phyloP scores from a whole-genome alignment of 2,888 invertebrate species.

The Drosophila flavopinicola region DNA sequence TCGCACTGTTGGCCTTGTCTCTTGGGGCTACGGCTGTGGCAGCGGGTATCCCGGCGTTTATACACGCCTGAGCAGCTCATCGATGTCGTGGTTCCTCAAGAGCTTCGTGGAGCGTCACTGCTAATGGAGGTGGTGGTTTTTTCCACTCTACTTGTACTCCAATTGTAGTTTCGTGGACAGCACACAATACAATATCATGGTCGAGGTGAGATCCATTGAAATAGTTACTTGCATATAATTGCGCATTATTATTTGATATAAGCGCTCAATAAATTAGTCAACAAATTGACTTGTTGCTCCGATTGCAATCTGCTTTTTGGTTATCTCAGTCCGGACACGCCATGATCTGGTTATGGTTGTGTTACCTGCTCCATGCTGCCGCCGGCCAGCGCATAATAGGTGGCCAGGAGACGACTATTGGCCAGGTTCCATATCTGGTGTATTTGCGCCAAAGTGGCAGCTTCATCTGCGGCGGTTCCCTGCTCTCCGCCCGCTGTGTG shows the following conservation, averaged over 20 bases:
- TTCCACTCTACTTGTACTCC: neutral
- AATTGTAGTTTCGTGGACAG: constrained; percentile 9
- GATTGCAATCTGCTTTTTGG: neutral
- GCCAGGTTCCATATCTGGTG: constrained; percentile 76
- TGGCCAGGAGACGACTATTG: constrained; percentile 69
- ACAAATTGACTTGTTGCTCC: neutral
- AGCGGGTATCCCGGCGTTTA: constrained; percentile 90
- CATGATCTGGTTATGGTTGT: constrained; percentile 46
- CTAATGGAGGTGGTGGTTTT: neutral
- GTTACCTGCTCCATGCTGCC: constrained; percentile 8
- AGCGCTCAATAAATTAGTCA: constrained; percentile 12
- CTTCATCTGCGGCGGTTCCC: constrained; percentile 81
- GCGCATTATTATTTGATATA: constrained; percentile 20
- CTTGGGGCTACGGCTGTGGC: constrained; percentile 83
- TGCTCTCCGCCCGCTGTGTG: constrained; percentile 70
- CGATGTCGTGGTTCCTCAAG: constrained; percentile 40
- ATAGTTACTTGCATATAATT: constrained; percentile 25
- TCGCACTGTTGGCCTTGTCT: constrained; percentile 88
- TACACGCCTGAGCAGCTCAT: constrained; percentile 85
- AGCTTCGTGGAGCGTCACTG: constrained; percentile 21
- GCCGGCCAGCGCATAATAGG: constrained; percentile 66
- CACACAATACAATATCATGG: constrained; percentile 9
- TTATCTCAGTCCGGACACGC: constrained; percentile 36
- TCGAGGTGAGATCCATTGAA: constrained; percentile 18
- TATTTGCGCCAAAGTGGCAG: constrained; percentile 65